Base-by-base conservation (phyloP, 2,113 vertebrate species). In the Hippocampus guttulatus region DNA sequence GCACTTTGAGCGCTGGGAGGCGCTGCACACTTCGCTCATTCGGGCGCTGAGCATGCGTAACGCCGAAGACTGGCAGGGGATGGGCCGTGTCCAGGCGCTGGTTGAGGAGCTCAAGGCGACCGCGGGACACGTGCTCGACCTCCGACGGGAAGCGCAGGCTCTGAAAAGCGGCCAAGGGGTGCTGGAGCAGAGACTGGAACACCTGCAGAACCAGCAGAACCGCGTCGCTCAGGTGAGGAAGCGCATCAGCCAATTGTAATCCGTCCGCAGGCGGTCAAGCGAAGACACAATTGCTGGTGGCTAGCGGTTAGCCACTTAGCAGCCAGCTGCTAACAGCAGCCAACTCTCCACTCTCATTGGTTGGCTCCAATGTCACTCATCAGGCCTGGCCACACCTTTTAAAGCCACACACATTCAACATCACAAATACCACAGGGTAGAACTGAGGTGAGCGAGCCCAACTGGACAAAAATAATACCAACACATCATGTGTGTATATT, bases 121-220 rank as follows among this genome's bases (percentile, higher is more conserved):
- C 45, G 87, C 94, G 55, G 84, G 85, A 3, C 64, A 85, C 71
- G 61, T 89, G 69, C 84, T 88, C 2, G 93, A 94, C 87, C 88
- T 98, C 66, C 92, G 92, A 0, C 76, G 91, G 0, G 95, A 97
- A 84, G 92, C 93, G 0, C 88, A 92, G 0, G 76, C 78, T 0
- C 87, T 98, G 71, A 94, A 92, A 73, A 94, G 92, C 77, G 94
- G 93, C 1, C 96, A 96, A 75, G 76, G 85, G 0, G 51, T 84
- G 33, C 90, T 98, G 80, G 93, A 94, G 15, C 94, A 96, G 82
- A 91, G 93, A 43, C 89, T 98, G 58, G 91, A 90, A 0, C 65
- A 87, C 30, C 88, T 98, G 81, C 94, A 96, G 88, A 89, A 87
- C 0, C 94, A 97, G 76, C 95, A 97, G 87, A 93, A 92, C 21